These are phyloP conservation scores for Aurelia coerulea DNA, from an alignment of 30 jellyfish, hydroid and myxozoan genomes.

Conservation along the genomic window DNA sequence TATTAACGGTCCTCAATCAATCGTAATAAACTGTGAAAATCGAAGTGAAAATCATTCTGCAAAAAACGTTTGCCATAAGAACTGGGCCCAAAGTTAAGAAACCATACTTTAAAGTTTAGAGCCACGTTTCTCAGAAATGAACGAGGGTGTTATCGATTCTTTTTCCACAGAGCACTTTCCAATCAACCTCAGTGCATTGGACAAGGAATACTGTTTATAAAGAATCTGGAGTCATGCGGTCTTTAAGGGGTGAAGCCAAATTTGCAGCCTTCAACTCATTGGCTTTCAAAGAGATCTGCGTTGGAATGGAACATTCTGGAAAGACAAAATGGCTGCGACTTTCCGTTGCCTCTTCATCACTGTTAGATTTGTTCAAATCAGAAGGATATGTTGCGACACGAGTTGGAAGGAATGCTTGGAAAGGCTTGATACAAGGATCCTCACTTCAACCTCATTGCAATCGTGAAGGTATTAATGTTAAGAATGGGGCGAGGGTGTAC, in stretches of 20 bases:
- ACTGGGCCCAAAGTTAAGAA: no score
- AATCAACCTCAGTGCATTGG: not conserved
- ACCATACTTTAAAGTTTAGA: no score
- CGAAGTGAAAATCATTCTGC: no score
- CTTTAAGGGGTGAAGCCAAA: constrained; percentile 16
- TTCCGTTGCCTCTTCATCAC: not conserved
- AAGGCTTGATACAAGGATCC: not conserved
- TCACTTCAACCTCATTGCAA: constrained; percentile 6
- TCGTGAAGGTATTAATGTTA: constrained; percentile 20
- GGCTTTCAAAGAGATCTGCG: constrained; percentile 17
- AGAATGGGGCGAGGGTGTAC: not conserved
- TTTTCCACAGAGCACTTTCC: constrained; percentile 15
- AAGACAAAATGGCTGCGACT: constrained; percentile 19
- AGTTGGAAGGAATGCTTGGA: constrained; percentile 6
- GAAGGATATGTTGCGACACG: not conserved
- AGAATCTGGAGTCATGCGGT: not conserved
- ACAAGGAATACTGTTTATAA: constrained; percentile 3
- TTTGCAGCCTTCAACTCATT: constrained; percentile 27
- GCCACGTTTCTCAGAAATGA: no score
- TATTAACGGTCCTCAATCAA: no score
- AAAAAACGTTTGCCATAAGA: no score
- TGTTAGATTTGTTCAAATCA: not conserved
- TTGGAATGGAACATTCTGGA: constrained; percentile 17
- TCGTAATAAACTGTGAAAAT: no score
- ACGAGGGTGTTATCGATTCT: not conserved